Evolutionary conservation across 2,797 vertebrate genomes (phyloP), one percentile per base, ranked within the genome.

Genomic region (Hoplostethus mediterraneus): DNA sequence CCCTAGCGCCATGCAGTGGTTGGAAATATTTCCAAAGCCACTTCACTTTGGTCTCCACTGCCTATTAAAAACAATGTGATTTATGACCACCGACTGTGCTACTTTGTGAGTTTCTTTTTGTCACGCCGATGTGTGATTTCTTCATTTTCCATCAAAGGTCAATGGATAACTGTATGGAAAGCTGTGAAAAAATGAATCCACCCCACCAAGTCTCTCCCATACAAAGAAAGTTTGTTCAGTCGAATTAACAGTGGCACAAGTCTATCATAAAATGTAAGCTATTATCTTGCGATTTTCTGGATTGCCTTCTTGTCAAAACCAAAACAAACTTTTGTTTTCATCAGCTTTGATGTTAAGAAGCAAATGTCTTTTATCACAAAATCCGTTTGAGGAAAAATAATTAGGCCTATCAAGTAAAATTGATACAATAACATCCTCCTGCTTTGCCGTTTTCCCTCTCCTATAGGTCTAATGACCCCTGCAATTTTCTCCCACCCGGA

Each of bases 1-100:
- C 86, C 83, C 66, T 85, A 93, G 94, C 93, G 94, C 93, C 94
- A 85, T 91, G 74, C 89, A 90, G 94, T 86, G 94, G 93, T 58
- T 10, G 83, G 56, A 74, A 44, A 69, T 60, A 49, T 62, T 52
- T 75, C 14, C 36, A 66, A 6, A 51, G 36, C 30, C 25, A 14
- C 58, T 63, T 79, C 14, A 53, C 67, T 47, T n/a, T 7, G 54
- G 21, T 63, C 59, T 56, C 55, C 60, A 48, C 38, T 51, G 63
- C 31, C 42, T 66, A 78, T 25, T 9, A 55, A 55, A 55, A 14
- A 55, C 6, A 16, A 36, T 80, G 61, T 73, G 77, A 79, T 82
- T 75, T 71, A 81, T 67, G 38, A 54, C 62, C 63, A 49, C 21
- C 31, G 6, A 21, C 10, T 11, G 36, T 73, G 60, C 36, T 16